phyloP scores from a whole-genome alignment of 2,113 vertebrate species.

The Oryzias woworae region DNA sequence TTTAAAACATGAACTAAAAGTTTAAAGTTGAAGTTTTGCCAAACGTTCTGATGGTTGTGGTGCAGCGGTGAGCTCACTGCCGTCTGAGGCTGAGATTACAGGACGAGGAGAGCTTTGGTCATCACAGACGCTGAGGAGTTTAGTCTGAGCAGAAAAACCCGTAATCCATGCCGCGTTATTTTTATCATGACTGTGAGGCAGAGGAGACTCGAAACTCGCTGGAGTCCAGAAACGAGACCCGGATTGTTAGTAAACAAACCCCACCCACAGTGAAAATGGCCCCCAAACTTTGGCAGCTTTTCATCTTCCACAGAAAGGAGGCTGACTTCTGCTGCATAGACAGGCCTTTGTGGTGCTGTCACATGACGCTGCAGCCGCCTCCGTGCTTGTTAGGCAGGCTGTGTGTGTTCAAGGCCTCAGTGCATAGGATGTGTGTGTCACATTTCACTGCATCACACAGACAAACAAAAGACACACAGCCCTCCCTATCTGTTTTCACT shows the following conservation, averaged over 20 bases:
- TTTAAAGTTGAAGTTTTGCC: neutral
- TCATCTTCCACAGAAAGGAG: constrained; percentile 48
- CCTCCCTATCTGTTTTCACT: neutral
- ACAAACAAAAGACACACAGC: neutral
- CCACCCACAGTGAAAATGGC: constrained; percentile 57
- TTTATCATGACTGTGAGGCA: constrained; percentile 37
- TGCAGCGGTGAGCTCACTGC: neutral
- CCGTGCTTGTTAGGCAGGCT: constrained; percentile 34
- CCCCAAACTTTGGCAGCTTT: constrained; percentile 63
- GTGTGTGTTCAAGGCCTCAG: constrained; percentile 34
- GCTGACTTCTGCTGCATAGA: constrained; percentile 27
- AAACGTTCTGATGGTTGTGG: neutral
- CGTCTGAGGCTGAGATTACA: neutral
- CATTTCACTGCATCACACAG: constrained; percentile 39
- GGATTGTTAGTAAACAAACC: constrained; percentile 71
- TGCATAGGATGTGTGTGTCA: constrained; percentile 27
- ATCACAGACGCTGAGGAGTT: neutral
- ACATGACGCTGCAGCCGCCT: constrained; percentile 42
- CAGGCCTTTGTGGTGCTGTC: constrained; percentile 20
- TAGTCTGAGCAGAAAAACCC: constrained; percentile 1
- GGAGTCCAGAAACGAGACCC: constrained; percentile 64
- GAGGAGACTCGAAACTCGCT: constrained; percentile 60
- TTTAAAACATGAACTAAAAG: neutral
- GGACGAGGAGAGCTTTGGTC: neutral
- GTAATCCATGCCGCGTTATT: constrained; percentile 19